Evolutionary conservation across 2,797 vertebrate species (phyloP).

Genomic region (Carapus acus): DNA sequence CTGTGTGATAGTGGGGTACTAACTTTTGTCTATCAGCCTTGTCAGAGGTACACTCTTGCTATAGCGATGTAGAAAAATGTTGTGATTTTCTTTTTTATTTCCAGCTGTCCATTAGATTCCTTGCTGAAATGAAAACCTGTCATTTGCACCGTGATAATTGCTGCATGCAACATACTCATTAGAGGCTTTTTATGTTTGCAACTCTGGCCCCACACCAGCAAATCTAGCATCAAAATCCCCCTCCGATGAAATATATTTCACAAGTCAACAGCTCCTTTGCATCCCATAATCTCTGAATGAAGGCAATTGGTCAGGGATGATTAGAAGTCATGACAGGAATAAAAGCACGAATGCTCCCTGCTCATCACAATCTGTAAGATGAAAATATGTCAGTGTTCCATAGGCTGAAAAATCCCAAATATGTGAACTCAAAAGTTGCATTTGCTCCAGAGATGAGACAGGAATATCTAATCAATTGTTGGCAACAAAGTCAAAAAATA

Average conservation of each 20-base stretch:
- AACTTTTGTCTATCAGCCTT: too few relatives aligned
- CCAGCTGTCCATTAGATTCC: neutral
- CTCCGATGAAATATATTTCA: slow-evolving; percentile 29
- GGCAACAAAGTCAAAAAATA: too few relatives aligned
- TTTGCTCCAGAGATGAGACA: too few relatives aligned
- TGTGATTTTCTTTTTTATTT: too few relatives aligned
- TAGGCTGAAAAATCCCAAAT: slow-evolving; percentile 10
- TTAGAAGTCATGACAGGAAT: slow-evolving; percentile 55
- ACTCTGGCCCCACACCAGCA: slow-evolving; percentile 2
- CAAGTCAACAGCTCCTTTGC: slow-evolving; percentile 48
- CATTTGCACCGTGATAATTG: neutral
- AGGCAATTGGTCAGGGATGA: slow-evolving; percentile 51
- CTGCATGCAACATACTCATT: neutral
- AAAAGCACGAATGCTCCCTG: slow-evolving; percentile 42
- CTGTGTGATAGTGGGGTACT: too few relatives aligned
- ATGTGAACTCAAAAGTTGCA: too few relatives aligned
- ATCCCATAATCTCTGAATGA: slow-evolving; percentile 52
- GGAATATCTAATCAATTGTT: too few relatives aligned
- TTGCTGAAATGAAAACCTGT: slow-evolving; percentile 1
- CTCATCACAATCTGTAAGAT: slow-evolving; percentile 37
- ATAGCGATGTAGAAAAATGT: too few relatives aligned
- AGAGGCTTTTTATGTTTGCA: slow-evolving; percentile 1
- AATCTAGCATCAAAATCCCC: too few relatives aligned
- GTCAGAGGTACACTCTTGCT: too few relatives aligned
- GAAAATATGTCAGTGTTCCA: slow-evolving; percentile 46